These are phyloP conservation scores for Cherax destructor DNA, from an alignment of 1,140 invertebrate species.

Conservation along the genomic window DNA sequence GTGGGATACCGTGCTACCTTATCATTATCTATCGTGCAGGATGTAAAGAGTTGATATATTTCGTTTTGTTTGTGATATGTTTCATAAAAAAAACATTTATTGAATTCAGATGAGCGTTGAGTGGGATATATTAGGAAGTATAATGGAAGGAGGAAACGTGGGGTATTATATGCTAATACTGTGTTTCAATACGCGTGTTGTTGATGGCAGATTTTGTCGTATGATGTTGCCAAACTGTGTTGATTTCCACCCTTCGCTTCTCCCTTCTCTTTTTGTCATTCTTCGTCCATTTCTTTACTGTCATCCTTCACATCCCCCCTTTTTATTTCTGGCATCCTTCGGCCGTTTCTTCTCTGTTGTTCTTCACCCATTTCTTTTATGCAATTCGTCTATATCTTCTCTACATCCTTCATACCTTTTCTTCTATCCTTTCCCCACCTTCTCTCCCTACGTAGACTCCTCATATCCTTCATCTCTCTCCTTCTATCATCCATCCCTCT, in stretches of 20 bases:
- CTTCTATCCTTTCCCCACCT: not conserved
- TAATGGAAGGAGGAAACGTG: constrained; percentile 9
- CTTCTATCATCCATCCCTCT: not conserved
- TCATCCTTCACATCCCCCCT: too few relatives aligned
- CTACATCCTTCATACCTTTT: not conserved
- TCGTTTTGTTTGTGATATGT: not conserved
- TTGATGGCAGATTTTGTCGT: not conserved
- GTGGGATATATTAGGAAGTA: constrained; percentile 12
- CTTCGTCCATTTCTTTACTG: too few relatives aligned
- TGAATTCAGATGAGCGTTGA: not conserved
- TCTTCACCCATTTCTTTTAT: too few relatives aligned
- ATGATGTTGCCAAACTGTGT: not conserved
- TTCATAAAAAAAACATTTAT: not conserved
- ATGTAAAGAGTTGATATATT: not conserved
- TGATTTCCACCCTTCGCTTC: not conserved
- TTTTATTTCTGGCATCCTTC: too few relatives aligned
- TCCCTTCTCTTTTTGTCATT: not conserved
- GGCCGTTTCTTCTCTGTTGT: too few relatives aligned
- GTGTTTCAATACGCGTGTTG: constrained; percentile 9
- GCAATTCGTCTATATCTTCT: not conserved
- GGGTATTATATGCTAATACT: constrained; percentile 35
- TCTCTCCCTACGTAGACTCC: not conserved
- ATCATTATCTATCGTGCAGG: not conserved
- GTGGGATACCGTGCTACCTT: too few relatives aligned
- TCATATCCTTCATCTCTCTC: not conserved